Evolutionary conservation across 2,113 vertebrate species (phyloP).

Genomic region (Synodontis membranacea): DNA sequence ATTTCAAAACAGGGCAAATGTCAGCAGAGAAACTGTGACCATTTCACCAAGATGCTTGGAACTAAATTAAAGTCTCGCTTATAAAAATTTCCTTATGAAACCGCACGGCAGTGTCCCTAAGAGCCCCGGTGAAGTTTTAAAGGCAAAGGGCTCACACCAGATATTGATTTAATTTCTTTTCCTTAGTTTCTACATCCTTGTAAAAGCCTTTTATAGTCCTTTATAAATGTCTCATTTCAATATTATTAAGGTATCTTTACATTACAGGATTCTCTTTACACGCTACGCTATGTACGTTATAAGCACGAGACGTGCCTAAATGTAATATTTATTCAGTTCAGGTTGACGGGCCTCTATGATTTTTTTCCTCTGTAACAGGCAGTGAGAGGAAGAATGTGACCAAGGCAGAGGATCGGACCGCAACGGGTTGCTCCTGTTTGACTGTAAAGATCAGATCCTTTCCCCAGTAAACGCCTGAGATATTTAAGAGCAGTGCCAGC

Average conservation of each 20-base stretch:
- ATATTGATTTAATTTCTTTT: neutral
- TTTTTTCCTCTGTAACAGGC: slow-evolving; percentile 18
- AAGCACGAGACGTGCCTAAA: neutral
- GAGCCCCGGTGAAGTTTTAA: neutral
- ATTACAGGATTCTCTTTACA: neutral
- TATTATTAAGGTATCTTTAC: neutral
- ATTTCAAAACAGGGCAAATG: neutral
- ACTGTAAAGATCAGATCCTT: slow-evolving; percentile 33
- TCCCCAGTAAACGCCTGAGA: slow-evolving; percentile 37
- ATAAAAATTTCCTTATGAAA: neutral
- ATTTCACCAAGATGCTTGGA: neutral
- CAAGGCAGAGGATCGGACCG: slow-evolving; percentile 22
- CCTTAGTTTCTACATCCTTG: neutral
- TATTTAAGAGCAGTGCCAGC: slow-evolving; percentile 51
- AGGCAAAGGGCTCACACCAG: neutral
- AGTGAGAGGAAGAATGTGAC: neutral
- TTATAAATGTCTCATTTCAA: neutral
- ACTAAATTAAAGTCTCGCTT: neutral
- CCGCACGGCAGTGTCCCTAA: neutral
- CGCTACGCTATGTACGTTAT: neutral
- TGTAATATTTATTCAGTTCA: neutral
- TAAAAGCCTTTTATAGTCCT: neutral
- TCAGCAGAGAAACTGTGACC: neutral
- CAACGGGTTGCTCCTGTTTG: slow-evolving; percentile 21
- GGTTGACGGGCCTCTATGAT: neutral